Percentiles rank a stretch among this genome's conserved stretches.
Evolutionary conservation across 2,888 invertebrate species (phyloP).

Genomic region (Acanthococcus lagerstroemiae): DNA sequence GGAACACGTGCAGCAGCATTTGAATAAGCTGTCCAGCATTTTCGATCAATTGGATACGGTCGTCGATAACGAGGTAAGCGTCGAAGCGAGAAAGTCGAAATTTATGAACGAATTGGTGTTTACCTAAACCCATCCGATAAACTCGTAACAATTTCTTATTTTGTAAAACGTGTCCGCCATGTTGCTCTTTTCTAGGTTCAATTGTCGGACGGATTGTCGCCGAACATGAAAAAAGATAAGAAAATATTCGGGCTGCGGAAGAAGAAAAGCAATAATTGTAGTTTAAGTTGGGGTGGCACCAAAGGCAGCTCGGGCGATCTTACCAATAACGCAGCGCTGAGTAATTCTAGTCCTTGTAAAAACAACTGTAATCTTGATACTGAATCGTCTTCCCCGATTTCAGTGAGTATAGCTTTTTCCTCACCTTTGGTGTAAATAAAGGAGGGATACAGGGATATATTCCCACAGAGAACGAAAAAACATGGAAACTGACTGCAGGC

Average conservation of each 20-base stretch:
- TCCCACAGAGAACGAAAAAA: no score
- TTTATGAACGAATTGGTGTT: neutral
- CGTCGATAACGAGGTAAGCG: conserved; percentile 44
- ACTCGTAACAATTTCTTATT: neutral
- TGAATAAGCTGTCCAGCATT: conserved; percentile 56
- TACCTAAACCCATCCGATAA: neutral
- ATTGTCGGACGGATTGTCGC: conserved; percentile 49
- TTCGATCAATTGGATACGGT: conserved; percentile 46
- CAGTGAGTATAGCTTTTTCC: conserved; percentile 41
- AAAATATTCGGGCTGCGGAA: conserved; percentile 59
- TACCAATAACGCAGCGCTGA: neutral
- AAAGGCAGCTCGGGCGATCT: conserved; percentile 23
- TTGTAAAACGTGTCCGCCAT: neutral
- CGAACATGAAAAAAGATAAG: conserved; percentile 57
- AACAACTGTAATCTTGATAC: conserved; percentile 39
- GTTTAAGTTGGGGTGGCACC: conserved; percentile 35
- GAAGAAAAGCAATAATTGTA: conserved; percentile 47
- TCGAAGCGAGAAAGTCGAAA: no score
- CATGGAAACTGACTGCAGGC: no score
- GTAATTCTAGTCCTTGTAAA: conserved; percentile 31
- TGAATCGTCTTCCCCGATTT: conserved; percentile 47
- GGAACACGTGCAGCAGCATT: conserved; percentile 55
- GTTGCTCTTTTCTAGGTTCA: conserved; percentile 7
- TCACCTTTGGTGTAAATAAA: no score
- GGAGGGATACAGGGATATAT: no score